A percentile compares a stretch with the other conserved stretches of the same genome.
Evolutionary conservation across 2,888 invertebrate species (phyloP).

Genomic region (Hypena proboscidalis): DNA sequence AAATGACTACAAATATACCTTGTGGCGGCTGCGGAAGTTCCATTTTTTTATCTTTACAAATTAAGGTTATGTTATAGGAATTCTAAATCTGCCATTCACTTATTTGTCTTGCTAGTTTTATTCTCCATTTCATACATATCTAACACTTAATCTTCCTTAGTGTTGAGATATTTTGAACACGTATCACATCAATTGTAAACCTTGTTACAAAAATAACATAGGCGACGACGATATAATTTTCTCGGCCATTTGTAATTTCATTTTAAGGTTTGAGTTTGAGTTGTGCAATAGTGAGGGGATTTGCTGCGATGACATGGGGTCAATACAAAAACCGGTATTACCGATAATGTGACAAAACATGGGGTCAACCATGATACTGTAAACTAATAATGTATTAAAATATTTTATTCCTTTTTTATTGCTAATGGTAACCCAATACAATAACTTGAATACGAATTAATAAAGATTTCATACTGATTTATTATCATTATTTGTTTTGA

Average conservation of each 20-base stretch:
- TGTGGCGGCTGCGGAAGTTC: slow-evolving; percentile 86
- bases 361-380: too few relatives aligned
- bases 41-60: slow-evolving; percentile 72
- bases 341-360: too few relatives aligned
- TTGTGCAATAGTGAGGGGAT: too few relatives aligned
- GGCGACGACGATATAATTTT: slow-evolving; percentile 35
- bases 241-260: slow-evolving; percentile 56
- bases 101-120: slow-evolving; percentile 8
- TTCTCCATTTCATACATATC: slow-evolving; percentile 25
- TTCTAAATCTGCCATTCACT: slow-evolving; percentile 20
- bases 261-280: too few relatives aligned
- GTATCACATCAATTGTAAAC: slow-evolving; percentile 19
- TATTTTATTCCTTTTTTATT: too few relatives aligned
- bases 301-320: slow-evolving; percentile 2
- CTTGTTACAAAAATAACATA: slow-evolving; percentile 33
- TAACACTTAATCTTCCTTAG: slow-evolving; percentile 11
- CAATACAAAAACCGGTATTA: background rate
- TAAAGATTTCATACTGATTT: too few relatives aligned
- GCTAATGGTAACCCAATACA: too few relatives aligned
- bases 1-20: slow-evolving; percentile 67
- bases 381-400: too few relatives aligned
- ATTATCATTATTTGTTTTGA: too few relatives aligned
- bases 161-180: slow-evolving; percentile 13
- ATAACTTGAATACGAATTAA: too few relatives aligned
- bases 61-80: slow-evolving; percentile 65